Evolutionary conservation across 2,797 vertebrate genomes (phyloP), one percentile per base, ranked within the genome.

Genomic region (Rhabdomys pumilio): DNA sequence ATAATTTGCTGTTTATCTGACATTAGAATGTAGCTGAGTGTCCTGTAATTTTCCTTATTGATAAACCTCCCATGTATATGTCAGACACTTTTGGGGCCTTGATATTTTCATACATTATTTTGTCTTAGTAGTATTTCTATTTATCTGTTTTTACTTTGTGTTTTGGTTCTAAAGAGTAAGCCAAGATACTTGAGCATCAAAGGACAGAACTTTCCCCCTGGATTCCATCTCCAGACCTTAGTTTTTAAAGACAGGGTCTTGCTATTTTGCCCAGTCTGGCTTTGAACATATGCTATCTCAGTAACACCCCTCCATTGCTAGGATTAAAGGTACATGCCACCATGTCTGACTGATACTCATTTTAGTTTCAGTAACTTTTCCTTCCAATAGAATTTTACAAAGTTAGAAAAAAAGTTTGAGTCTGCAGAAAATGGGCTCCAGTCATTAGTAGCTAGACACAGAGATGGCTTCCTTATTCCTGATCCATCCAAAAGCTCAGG

Each of bases 21-120:
- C 87, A 94, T 89, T 87, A 93, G 93, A 75, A 93, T 77, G 84
- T 82, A 86, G 85, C 12, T 50, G n/a, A 53, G 24, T 6, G 69
- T 41, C 41, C n/a, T 90, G 2, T 80, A 47, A 92, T 93, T 72
- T 90, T 61, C 69, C 61, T 38, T 38, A 38, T 38, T 81, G 53
- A 2, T 34, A 95, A 63, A 0, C 1, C 11, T 92, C 92, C 77
- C 57, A 80, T 29, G 55, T 73, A 81, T 79, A 94, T 84, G 34
- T 65, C 34, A 14, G 76, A 63, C 79, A 85, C 65, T 92, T 90
- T 81, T 29, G 24, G 19, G 92, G 61, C 1, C 13, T 95, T 41
- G 12, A 2, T 75, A 77, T 83, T 93, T 89, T 67, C 20, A 55
- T 14, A 77, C 22, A 55, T 67, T 34, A 29, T 9, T 67, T 34